Conservation (phyloP, 2,888 invertebrate species). For the Thecocarcelia acutangulata region DNA sequence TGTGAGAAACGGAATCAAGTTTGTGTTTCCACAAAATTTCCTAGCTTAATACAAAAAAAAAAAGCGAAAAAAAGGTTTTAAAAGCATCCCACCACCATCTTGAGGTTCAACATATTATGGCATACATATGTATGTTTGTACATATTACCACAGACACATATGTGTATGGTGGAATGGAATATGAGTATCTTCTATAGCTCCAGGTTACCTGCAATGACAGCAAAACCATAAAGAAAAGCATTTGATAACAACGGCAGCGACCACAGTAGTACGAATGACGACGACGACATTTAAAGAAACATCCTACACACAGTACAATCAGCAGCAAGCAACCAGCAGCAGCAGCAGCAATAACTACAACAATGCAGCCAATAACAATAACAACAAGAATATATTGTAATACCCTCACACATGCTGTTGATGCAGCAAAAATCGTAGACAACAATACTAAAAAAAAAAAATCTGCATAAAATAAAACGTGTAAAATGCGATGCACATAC, state of each 20-base stretch:
- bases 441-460: constrained; percentile 23
- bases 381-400: constrained; percentile 10
- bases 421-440: constrained; percentile 41
- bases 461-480: constrained; percentile 55
- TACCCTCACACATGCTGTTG: constrained; percentile 29
- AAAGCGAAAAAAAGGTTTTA: neutral
- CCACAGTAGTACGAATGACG: constrained; percentile 51
- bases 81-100: constrained; percentile 31
- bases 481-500: constrained; percentile 24
- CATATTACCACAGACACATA: neutral
- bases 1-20: constrained; percentile 27
- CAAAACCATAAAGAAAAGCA: constrained; percentile 27
- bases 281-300: constrained; percentile 47
- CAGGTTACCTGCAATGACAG: constrained; percentile 31
- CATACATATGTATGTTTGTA: too few species aligned
- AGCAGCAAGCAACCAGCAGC: neutral
- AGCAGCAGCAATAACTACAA: constrained; percentile 1
- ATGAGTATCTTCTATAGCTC: neutral
- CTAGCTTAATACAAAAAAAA: neutral
- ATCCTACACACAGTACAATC: constrained; percentile 30
- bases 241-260: constrained; percentile 30
- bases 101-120: constrained; percentile 6
- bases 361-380: constrained; percentile 1
- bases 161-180: too few species aligned
- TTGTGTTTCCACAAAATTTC: constrained; percentile 14